Percentiles rank a stretch among this genome's conserved stretches.
phyloP scores from a whole-genome alignment of 2,888 invertebrate genomes.

The Steinernema scapterisci region DNA sequence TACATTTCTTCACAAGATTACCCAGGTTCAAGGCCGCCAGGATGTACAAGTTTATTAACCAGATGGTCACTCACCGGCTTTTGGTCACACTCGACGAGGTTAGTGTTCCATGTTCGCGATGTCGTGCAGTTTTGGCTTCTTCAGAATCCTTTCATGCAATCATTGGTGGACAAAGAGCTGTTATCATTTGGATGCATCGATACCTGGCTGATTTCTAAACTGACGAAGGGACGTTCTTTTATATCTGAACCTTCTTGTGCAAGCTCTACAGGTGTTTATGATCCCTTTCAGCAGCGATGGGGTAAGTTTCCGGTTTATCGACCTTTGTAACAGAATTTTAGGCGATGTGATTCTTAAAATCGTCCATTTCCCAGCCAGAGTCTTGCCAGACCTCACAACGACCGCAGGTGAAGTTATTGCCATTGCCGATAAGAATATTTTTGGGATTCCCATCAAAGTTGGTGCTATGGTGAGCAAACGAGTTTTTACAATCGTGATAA shows the following conservation, averaged over 20 bases:
- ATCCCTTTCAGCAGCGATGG: conserved; percentile 88
- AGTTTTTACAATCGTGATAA: background rate
- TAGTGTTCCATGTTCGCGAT: background rate
- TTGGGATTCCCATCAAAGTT: conserved; percentile 82
- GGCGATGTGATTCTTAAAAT: conserved; percentile 76
- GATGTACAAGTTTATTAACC: conserved; percentile 72
- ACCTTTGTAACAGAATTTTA: too few species aligned
- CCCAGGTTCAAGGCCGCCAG: conserved; percentile 84
- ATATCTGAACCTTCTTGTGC: conserved; percentile 88
- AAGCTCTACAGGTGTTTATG: conserved; percentile 88
- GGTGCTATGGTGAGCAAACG: conserved; percentile 76
- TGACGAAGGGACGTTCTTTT: conserved; percentile 68
- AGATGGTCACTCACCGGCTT: conserved; percentile 60
- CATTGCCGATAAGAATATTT: conserved; percentile 74
- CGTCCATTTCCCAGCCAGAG: conserved; percentile 76
- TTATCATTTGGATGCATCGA: conserved; percentile 80
- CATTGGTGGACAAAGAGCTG: conserved; percentile 75
- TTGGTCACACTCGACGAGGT: conserved; percentile 54
- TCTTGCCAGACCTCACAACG: conserved; percentile 75
- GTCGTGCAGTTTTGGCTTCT: background rate
- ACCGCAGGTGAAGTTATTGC: conserved; percentile 72
- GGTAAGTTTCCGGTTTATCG: conserved; percentile 61
- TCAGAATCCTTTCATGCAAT: conserved; percentile 72
- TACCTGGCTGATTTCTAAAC: conserved; percentile 86
- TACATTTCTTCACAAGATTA: conserved; percentile 80